Percentiles rank a stretch among this genome's conserved stretches.
Evolutionary conservation across 2,797 vertebrate species (phyloP).

Genomic region (Liasis olivaceus): DNA sequence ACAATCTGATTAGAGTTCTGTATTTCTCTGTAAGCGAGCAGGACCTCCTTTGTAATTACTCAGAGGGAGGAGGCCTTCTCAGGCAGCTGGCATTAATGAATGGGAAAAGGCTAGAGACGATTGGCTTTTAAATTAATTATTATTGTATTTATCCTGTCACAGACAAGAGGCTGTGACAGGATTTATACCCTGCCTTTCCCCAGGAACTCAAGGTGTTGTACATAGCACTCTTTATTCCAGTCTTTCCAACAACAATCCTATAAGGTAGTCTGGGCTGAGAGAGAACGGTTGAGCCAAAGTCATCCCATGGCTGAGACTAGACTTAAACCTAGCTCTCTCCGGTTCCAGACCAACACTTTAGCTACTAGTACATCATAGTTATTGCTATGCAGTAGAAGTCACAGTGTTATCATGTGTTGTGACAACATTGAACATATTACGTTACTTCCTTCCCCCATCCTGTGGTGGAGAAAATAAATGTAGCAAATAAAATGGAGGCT

Average conservation of each 20-base stretch:
- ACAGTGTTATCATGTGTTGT: not conserved
- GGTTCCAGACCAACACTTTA: not conserved
- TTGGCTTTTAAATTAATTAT: not conserved
- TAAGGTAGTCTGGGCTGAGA: not conserved
- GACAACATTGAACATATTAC: not conserved
- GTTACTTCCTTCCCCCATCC: not conserved
- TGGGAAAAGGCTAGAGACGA: not conserved
- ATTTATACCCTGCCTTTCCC: not conserved
- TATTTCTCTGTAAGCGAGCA: not conserved
- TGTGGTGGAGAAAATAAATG: not conserved
- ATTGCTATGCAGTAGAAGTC: not conserved
- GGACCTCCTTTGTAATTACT: not conserved
- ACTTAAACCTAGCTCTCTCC: not conserved
- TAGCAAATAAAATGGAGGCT: not conserved
- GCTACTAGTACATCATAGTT: not conserved
- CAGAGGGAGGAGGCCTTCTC: not conserved
- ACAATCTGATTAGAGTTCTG: not conserved
- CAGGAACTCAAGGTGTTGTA: not conserved
- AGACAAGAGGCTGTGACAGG: not conserved
- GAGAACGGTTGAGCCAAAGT: not conserved
- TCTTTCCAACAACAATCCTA: not conserved
- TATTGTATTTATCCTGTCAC: not conserved
- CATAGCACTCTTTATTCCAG: not conserved
- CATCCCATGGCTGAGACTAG: not conserved
- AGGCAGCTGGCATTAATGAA: not conserved